A percentile compares a stretch with the other conserved stretches of the same genome.
Conservation (phyloP, 2,888 invertebrate genomes). For the Aphidius colemani region DNA sequence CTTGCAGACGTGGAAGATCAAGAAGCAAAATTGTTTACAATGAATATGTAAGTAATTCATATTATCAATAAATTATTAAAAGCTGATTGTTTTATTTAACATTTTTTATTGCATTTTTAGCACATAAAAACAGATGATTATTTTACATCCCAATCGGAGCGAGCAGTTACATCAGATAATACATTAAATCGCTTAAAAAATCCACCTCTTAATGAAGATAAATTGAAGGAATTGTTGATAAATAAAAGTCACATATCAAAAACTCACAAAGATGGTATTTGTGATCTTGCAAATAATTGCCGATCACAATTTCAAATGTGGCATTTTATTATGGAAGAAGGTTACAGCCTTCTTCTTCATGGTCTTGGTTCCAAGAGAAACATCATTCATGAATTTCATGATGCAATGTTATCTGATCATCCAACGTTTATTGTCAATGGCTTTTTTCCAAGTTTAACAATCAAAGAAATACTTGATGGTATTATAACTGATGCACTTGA, state of each 20-base stretch:
- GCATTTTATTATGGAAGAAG: constrained; percentile 71
- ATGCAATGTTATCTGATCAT: constrained; percentile 64
- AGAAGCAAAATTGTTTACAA: constrained; percentile 39
- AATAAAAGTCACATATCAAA: constrained; percentile 61
- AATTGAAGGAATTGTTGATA: constrained; percentile 66
- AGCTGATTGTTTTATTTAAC: not conserved
- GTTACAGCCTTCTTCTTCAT: constrained; percentile 83
- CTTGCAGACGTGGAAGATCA: constrained; percentile 32
- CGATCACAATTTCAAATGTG: constrained; percentile 71
- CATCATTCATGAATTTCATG: constrained; percentile 77
- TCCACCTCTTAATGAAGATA: constrained; percentile 71
- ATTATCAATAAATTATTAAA: not conserved
- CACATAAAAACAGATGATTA: constrained; percentile 54
- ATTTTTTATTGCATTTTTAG: constrained; percentile 32
- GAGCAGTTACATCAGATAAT: constrained; percentile 74
- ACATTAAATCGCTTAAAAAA: constrained; percentile 77
- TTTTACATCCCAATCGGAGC: constrained; percentile 53
- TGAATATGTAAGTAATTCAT: constrained; percentile 45
- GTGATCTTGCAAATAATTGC: constrained; percentile 65
- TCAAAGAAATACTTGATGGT: constrained; percentile 79
- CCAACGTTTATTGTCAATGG: constrained; percentile 87
- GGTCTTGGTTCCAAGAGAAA: constrained; percentile 89
- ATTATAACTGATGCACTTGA: constrained; percentile 75
- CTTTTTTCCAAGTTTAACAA: constrained; percentile 86
- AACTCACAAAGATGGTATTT: constrained; percentile 67